Conservation (phyloP, 2,113 vertebrate species). For the Gnathonemus echidnorhynchus region DNA sequence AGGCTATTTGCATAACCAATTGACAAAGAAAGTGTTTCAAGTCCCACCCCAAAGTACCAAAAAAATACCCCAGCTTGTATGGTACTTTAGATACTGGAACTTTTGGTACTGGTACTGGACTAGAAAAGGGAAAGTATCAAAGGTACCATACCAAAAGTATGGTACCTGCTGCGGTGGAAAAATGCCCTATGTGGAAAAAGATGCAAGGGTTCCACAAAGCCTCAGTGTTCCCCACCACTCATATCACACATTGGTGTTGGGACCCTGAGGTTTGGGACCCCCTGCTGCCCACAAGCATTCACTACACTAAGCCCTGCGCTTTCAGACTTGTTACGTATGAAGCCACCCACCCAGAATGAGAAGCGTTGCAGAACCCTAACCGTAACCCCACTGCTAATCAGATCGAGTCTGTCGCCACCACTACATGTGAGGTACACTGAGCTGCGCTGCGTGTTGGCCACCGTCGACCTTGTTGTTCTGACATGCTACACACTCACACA, state of each 20-base stretch:
- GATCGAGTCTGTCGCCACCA: neutral
- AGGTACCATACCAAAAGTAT: no score
- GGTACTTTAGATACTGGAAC: neutral
- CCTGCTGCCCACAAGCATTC: no score
- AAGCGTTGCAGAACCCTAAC: neutral
- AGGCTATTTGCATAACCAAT: neutral
- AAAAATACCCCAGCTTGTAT: no score
- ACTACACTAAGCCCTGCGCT: neutral
- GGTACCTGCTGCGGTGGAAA: no score
- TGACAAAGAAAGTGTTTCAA: neutral
- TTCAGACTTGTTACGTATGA: neutral
- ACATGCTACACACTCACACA: neutral
- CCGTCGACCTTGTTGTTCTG: neutral
- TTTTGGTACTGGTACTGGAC: no score
- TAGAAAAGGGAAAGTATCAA: no score
- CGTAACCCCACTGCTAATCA: neutral
- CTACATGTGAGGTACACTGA: neutral
- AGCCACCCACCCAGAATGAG: neutral
- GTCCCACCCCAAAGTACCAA: no score
- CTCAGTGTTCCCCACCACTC: no score
- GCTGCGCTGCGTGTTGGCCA: neutral
- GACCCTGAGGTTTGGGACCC: no score
- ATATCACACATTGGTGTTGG: no score
- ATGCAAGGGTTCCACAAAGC: no score
- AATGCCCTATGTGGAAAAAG: no score